These are phyloP conservation scores for Coleophora flavipennella DNA, from an alignment of 2,888 invertebrate genomes.

Conservation along the genomic window DNA sequence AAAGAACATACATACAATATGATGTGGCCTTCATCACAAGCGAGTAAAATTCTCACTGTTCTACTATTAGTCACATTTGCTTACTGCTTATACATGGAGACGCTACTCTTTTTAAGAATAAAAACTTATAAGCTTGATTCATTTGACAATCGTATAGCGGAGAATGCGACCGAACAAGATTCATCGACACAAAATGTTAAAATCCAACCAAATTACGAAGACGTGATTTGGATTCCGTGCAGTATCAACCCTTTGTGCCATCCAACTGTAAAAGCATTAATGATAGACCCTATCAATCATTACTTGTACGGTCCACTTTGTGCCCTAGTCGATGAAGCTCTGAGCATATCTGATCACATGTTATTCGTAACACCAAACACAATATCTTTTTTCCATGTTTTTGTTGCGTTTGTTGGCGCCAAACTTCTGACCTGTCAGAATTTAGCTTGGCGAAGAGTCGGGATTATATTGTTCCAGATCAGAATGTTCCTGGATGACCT, in stretches of 20 bases:
- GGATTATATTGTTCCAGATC: constrained; percentile 83
- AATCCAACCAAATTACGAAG: constrained; percentile 50
- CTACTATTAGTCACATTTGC: constrained; percentile 71
- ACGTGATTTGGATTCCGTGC: constrained; percentile 76
- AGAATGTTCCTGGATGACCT: constrained; percentile 88
- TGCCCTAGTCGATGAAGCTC: constrained; percentile 77
- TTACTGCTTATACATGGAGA: constrained; percentile 83
- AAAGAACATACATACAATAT: constrained; percentile 41
- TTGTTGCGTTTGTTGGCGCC: constrained; percentile 81
- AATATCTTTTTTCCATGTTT: constrained; percentile 86
- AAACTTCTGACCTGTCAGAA: constrained; percentile 82
- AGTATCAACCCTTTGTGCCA: constrained; percentile 82
- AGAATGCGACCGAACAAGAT: constrained; percentile 29
- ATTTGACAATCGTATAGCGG: constrained; percentile 23
- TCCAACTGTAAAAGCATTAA: constrained; percentile 86
- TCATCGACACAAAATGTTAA: constrained; percentile 32
- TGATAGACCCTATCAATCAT: constrained; percentile 88
- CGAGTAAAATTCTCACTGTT: constrained; percentile 77
- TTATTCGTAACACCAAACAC: constrained; percentile 84
- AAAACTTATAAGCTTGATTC: constrained; percentile 76
- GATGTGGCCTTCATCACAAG: constrained; percentile 82
- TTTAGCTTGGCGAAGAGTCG: constrained; percentile 79
- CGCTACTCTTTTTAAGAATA: constrained; percentile 79
- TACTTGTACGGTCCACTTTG: constrained; percentile 87
- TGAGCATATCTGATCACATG: constrained; percentile 74